Base-by-base conservation (phyloP, 2,113 vertebrate genomes). In the Caranx melampygus region DNA sequence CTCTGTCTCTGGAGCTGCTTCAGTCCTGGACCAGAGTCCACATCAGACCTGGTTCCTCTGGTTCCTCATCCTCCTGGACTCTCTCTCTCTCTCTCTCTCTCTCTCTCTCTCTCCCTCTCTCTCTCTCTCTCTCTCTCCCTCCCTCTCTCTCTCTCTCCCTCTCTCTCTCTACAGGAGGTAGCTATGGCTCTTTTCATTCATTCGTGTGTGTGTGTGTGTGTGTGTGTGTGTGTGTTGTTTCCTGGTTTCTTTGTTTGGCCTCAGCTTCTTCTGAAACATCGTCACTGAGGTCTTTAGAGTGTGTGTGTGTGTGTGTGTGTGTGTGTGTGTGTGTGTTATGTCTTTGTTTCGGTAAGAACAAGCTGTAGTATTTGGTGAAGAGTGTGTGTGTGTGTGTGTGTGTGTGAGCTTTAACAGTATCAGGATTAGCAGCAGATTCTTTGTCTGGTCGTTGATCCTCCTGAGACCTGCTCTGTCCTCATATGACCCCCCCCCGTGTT, bases 371-470 rank as follows among this genome's bases (percentile, higher is more conserved):
- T 71, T 26, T n/a, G 9, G 26, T 77, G 31, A n/a, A 55, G 31
- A 13, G 57, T 40, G 37, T 66, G n/a, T 42, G 57, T 70, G 31
- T 74, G 45, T 58, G 40, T 42, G 55, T 65, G 26, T 37, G 69
- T 67, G 33, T 64, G 59, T 2, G 33, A 78, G 89, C 84, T 91
- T 86, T 89, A 86, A 75, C 60, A 64, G 79, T 74, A 74, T 91
- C 81, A 71, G 88, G 88, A 90, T 91, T 90, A 90, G 83, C 51
- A 16, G 63, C 58, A 74, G 80, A 84, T 69, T 90, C 89, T 91
- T 92, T 90, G 89, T 93, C 87, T 92, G 31, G 72, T 33, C 0
- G 1, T 64, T 85, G 82, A 90, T 76, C 86, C 81, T 55, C 72
- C 72, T 35, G 66, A 81, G 84, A 79, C 57, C n/a, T 60, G 63